Evolutionary conservation across 1,140 invertebrate genomes (phyloP).

Genomic region (Macrocentrus cingulum): DNA sequence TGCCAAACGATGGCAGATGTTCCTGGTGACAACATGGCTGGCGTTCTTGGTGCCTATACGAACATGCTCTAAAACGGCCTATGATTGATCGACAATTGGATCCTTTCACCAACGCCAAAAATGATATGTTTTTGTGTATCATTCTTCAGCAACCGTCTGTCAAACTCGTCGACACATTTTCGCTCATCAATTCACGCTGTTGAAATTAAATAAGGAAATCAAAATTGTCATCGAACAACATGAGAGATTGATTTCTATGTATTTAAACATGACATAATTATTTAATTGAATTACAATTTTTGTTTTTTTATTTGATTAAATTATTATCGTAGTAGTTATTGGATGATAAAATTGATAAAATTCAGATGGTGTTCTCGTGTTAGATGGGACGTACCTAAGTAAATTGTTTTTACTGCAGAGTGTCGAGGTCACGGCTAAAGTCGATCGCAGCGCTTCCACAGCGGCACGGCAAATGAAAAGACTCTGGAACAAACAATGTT

Average conservation of each 20-base stretch:
- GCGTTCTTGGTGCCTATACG: constrained; percentile 27
- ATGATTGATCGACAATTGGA: constrained; percentile 46
- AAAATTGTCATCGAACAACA: too few relatives aligned
- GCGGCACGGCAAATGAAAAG: constrained; percentile 24
- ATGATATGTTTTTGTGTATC: too few relatives aligned
- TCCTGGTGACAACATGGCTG: constrained; percentile 51
- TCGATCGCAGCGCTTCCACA: constrained; percentile 15
- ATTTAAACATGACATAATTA: too few relatives aligned
- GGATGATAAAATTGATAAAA: constrained; percentile 1
- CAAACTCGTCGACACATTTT: neutral
- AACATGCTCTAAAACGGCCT: constrained; percentile 31
- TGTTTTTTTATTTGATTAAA: too few relatives aligned
- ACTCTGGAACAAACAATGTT: constrained; percentile 42
- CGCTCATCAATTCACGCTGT: too few relatives aligned
- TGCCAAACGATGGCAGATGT: constrained; percentile 46
- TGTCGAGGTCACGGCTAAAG: neutral
- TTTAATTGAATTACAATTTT: too few relatives aligned
- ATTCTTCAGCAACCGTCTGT: too few relatives aligned
- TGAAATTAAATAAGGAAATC: too few relatives aligned
- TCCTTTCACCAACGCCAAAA: constrained; percentile 3
- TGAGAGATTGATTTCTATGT: too few relatives aligned
- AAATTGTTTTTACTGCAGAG: neutral
- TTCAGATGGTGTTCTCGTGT: neutral
- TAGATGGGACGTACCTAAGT: neutral
- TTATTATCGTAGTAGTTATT: too few relatives aligned